Percentiles rank a stretch among this genome's conserved stretches.
phyloP scores from a whole-genome alignment of 1,140 invertebrate genomes.

The Diabrotica virgifera region DNA sequence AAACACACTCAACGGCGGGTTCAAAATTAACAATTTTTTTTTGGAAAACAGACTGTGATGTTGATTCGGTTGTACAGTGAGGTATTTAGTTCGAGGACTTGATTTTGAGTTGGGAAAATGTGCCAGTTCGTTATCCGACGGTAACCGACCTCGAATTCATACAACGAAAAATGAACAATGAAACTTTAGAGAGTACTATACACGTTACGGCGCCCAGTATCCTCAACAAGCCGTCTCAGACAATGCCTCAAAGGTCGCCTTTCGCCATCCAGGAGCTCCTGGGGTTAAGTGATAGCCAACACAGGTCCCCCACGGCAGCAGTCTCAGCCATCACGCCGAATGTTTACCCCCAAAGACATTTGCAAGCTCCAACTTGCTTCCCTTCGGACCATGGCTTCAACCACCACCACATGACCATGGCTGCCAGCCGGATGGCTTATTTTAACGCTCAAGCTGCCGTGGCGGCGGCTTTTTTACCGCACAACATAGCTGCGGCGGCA shows the following conservation, averaged over 20 bases:
- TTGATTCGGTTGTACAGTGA: neutral
- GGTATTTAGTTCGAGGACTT: neutral
- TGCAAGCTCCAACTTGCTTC: slow-evolving; percentile 45
- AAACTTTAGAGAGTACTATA: slow-evolving; percentile 44
- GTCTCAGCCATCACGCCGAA: slow-evolving; percentile 48
- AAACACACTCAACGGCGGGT: neutral
- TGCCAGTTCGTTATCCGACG: slow-evolving; percentile 15
- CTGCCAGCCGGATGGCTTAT: slow-evolving; percentile 77
- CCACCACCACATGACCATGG: slow-evolving; percentile 62
- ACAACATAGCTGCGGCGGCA: slow-evolving; percentile 55
- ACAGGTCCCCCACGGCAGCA: slow-evolving; percentile 52
- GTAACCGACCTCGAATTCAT: slow-evolving; percentile 12
- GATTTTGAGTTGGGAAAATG: slow-evolving; percentile 5
- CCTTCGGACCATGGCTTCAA: slow-evolving; percentile 52
- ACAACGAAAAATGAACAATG: slow-evolving; percentile 44
- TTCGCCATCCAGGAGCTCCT: slow-evolving; percentile 90
- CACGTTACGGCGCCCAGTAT: slow-evolving; percentile 49
- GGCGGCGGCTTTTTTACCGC: slow-evolving; percentile 80
- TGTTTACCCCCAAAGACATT: slow-evolving; percentile 46
- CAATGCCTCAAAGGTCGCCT: slow-evolving; percentile 79
- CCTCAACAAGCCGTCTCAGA: slow-evolving; percentile 47
- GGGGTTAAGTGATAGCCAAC: slow-evolving; percentile 63
- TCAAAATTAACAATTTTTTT: neutral
- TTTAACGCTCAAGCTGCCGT: slow-evolving; percentile 84
- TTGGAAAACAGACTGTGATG: slow-evolving; percentile 1